Conservation (phyloP, 2,888 invertebrate genomes). For the Machimus atricapillus region DNA sequence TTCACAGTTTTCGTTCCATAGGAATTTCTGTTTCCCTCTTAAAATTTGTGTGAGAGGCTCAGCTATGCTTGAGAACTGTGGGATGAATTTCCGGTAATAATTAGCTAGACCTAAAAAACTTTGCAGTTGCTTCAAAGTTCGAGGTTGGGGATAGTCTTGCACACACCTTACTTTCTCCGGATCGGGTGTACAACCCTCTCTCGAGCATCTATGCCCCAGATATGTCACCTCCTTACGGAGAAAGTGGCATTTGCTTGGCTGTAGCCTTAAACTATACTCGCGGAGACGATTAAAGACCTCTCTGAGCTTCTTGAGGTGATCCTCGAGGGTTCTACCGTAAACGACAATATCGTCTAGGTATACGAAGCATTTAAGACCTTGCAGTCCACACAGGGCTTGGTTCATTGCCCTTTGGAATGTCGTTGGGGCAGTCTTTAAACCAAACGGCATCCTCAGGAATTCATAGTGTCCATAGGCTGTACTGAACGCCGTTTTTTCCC, state of each 20-base stretch:
- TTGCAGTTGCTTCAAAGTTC: too few relatives aligned
- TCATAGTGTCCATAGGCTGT: conserved; percentile 55
- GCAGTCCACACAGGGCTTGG: neutral
- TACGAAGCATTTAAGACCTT: neutral
- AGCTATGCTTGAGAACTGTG: too few relatives aligned
- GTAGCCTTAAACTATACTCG: neutral
- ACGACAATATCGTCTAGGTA: neutral
- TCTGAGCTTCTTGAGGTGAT: neutral
- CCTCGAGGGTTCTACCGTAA: neutral
- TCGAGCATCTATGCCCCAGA: too few relatives aligned
- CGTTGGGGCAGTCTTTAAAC: conserved; percentile 53
- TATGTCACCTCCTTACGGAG: too few relatives aligned
- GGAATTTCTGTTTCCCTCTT: too few relatives aligned
- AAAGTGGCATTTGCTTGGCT: neutral
- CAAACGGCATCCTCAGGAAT: conserved; percentile 53
- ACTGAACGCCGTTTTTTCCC: conserved; percentile 53
- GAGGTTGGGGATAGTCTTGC: neutral
- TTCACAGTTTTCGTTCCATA: too few relatives aligned
- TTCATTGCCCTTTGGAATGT: neutral
- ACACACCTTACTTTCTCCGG: neutral
- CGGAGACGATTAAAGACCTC: neutral
- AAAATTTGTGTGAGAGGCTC: too few relatives aligned
- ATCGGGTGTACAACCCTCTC: too few relatives aligned
- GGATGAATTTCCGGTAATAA: too few relatives aligned
- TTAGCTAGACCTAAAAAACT: too few relatives aligned